Percentiles rank a stretch among this genome's conserved stretches.
Conservation (phyloP, 2,113 vertebrate genomes). For the Mirounga angustirostris region DNA sequence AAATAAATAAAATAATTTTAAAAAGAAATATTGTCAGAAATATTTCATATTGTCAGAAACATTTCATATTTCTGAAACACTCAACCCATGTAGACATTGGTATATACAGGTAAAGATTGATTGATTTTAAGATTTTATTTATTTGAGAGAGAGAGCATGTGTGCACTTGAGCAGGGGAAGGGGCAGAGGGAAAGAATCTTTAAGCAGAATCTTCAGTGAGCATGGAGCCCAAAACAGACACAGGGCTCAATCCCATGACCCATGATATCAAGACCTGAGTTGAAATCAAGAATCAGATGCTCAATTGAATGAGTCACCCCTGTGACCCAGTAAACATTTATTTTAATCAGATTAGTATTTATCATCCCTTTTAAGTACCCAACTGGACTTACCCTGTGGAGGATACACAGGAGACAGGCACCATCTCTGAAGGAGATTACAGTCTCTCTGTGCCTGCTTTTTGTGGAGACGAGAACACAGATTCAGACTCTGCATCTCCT, state of each 20-base stretch:
- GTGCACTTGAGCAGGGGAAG: background rate
- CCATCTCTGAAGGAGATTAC: background rate
- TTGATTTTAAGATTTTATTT: background rate
- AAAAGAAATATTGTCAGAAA: no score
- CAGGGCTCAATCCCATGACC: background rate
- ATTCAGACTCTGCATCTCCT: background rate
- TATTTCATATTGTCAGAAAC: no score
- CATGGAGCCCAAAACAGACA: background rate
- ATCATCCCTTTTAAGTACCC: background rate
- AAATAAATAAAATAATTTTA: no score
- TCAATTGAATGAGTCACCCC: background rate
- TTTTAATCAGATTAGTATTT: background rate
- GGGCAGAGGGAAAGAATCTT: background rate
- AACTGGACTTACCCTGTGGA: background rate
- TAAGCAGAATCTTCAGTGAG: background rate
- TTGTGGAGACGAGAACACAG: background rate
- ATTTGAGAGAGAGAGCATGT: background rate
- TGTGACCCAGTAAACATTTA: background rate
- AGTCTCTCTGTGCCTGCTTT: background rate
- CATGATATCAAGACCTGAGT: background rate
- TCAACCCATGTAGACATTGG: background rate
- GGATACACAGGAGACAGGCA: background rate
- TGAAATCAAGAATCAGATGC: background rate
- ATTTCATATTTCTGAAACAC: slow-evolving; percentile 34
- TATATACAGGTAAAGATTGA: background rate